These are phyloP conservation scores for Deladenus siricidicola DNA, from an alignment of 2,888 invertebrate species.

Conservation along the genomic window DNA sequence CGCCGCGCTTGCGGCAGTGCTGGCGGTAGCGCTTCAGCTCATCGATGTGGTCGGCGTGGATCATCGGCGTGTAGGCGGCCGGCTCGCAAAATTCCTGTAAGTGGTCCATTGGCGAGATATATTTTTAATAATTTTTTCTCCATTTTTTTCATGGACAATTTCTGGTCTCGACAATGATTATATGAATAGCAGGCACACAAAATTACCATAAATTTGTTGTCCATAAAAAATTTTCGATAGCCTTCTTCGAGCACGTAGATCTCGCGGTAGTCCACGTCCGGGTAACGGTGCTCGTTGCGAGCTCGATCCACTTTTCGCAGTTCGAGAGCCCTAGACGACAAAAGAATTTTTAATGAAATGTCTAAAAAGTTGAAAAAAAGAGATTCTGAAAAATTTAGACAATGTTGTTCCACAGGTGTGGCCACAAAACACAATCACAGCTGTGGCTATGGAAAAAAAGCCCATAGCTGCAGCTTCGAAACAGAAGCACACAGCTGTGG, in stretches of 20 bases:
- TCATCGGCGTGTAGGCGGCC: slow-evolving; percentile 25
- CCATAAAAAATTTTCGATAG: slow-evolving; percentile 69
- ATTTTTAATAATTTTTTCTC: not conserved
- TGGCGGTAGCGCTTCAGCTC: slow-evolving; percentile 18
- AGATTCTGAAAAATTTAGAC: no score
- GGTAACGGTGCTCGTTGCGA: slow-evolving; percentile 66
- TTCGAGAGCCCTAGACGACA: slow-evolving; percentile 62
- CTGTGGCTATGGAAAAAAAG: no score
- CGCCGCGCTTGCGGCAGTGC: no score
- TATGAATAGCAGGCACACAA: not conserved
- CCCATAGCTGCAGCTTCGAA: no score
- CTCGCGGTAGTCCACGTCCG: slow-evolving; percentile 74
- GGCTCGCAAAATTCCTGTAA: slow-evolving; percentile 30
- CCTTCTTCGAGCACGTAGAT: slow-evolving; percentile 83
- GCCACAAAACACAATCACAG: no score
- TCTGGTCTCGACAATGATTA: slow-evolving; percentile 5
- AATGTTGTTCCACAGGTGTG: no score
- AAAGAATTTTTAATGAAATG: no score
- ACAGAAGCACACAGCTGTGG: no score
- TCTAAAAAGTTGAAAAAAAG: no score
- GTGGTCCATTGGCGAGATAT: not conserved
- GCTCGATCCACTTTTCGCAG: slow-evolving; percentile 74
- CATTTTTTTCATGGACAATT: not conserved
- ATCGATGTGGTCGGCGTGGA: slow-evolving; percentile 10
- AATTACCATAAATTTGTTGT: slow-evolving; percentile 5